phyloP scores from a whole-genome alignment of 2,888 invertebrate genomes.

The Drosophila testacea region DNA sequence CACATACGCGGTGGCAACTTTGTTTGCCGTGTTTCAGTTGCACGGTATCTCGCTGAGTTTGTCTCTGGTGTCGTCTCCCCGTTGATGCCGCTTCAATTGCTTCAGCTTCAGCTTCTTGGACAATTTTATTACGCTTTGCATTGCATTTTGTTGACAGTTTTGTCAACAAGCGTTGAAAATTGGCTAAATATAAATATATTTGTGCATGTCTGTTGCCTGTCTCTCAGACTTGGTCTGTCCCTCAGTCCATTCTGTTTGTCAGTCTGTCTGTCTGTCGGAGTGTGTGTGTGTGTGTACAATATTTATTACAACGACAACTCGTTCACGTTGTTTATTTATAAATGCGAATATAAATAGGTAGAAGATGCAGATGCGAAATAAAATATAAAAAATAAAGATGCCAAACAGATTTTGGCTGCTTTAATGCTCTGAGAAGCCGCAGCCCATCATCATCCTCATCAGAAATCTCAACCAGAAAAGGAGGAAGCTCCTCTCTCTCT shows the following conservation, averaged over 20 bases:
- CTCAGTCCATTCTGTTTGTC: slow-evolving; percentile 15
- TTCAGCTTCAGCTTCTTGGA: slow-evolving; percentile 62
- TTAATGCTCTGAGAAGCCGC: slow-evolving; percentile 23
- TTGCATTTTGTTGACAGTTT: slow-evolving; percentile 84
- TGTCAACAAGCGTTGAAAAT: slow-evolving; percentile 85
- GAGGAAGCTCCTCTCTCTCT: background rate
- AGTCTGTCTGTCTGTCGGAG: slow-evolving; percentile 28
- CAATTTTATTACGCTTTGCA: slow-evolving; percentile 81
- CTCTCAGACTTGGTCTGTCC: slow-evolving; percentile 31
- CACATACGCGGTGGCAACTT: slow-evolving; percentile 49
- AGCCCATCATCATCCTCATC: slow-evolving; percentile 57
- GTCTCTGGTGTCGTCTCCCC: slow-evolving; percentile 15
- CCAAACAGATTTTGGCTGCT: slow-evolving; percentile 68
- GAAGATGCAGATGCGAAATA: slow-evolving; percentile 53
- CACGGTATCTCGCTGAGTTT: background rate
- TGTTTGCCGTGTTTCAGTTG: slow-evolving; percentile 34
- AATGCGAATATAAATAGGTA: slow-evolving; percentile 81
- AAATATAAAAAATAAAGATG: background rate
- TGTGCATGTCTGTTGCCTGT: slow-evolving; percentile 62
- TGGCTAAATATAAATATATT: slow-evolving; percentile 84
- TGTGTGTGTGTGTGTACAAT: slow-evolving; percentile 62
- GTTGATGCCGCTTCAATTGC: slow-evolving; percentile 50
- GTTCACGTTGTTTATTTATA: slow-evolving; percentile 79
- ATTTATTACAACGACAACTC: slow-evolving; percentile 81
- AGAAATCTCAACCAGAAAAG: slow-evolving; percentile 34